Evolutionary conservation across 2,888 invertebrate species (phyloP).

Genomic region (Epinotia ramella): DNA sequence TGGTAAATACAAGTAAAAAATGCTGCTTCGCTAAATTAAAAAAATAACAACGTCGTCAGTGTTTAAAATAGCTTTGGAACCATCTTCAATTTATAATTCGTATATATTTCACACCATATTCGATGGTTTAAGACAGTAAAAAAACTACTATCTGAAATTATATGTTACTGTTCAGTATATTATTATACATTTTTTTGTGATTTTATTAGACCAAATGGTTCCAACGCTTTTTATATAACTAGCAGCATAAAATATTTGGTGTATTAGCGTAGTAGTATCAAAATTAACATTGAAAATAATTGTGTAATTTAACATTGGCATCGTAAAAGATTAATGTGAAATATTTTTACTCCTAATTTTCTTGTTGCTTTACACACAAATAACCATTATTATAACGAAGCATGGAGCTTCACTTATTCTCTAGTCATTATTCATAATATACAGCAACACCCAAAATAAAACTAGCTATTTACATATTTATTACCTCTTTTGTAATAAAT

Average conservation of each 20-base stretch:
- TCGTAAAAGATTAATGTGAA: background rate
- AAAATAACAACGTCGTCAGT: conserved; percentile 15
- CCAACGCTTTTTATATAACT: conserved; percentile 7
- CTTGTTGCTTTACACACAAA: background rate
- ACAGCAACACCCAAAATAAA: background rate
- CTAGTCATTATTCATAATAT: background rate
- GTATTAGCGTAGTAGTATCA: background rate
- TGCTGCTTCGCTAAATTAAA: conserved; percentile 10
- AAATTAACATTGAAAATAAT: conserved; percentile 6
- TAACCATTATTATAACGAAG: background rate
- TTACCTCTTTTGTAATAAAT: too few species aligned
- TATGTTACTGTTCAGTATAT: too few species aligned
- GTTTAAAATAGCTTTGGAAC: conserved; percentile 23
- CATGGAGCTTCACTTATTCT: background rate
- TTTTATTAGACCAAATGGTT: background rate
- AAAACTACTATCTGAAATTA: background rate
- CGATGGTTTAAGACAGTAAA: background rate
- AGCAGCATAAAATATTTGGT: background rate
- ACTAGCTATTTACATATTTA: background rate
- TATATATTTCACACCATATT: background rate
- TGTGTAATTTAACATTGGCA: conserved; percentile 19
- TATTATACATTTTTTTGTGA: too few species aligned
- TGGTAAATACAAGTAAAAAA: conserved; percentile 13
- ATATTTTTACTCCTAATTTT: background rate
- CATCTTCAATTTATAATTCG: background rate